phyloP scores from a whole-genome alignment of 2,888 invertebrate species.

The Lymantria monacha region DNA sequence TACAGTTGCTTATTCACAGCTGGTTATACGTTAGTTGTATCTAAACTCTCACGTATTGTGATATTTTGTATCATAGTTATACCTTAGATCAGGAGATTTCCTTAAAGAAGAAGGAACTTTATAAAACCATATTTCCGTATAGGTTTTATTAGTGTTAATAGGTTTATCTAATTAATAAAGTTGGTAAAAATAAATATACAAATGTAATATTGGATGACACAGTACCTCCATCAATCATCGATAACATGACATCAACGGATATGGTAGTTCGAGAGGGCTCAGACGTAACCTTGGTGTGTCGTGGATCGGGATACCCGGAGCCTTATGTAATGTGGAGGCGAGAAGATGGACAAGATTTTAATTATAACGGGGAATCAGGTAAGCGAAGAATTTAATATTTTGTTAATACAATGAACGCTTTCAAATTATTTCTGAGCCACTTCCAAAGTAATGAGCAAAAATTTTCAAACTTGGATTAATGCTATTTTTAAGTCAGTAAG shows the following conservation, averaged over 20 bases:
- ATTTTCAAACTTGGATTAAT: not conserved
- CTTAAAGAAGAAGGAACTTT: too few species aligned
- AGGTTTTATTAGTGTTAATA: too few species aligned
- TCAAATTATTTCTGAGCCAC: not conserved
- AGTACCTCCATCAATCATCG: constrained; percentile 96
- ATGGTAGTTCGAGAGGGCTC: constrained; percentile 94
- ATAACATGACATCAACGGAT: constrained; percentile 94
- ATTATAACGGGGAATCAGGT: constrained; percentile 94
- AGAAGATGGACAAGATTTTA: constrained; percentile 94
- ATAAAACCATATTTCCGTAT: too few species aligned
- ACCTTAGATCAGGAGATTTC: too few species aligned
- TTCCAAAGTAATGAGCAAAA: not conserved
- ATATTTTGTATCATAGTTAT: too few species aligned
- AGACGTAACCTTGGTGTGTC: constrained; percentile 93
- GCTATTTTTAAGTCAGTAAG: not conserved
- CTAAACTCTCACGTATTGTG: too few species aligned
- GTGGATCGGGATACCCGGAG: constrained; percentile 93
- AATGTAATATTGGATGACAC: constrained; percentile 38
- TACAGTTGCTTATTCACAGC: too few species aligned
- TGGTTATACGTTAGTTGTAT: too few species aligned
- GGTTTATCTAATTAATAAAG: constrained; percentile 14
- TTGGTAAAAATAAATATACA: constrained; percentile 15
- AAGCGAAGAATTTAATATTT: constrained; percentile 18
- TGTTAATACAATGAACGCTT: not conserved
- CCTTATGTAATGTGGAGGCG: constrained; percentile 96